Percentiles rank a stretch among this genome's conserved stretches.
Conservation (phyloP, 2,797 vertebrate genomes). For the Gymnothorax javanicus region DNA sequence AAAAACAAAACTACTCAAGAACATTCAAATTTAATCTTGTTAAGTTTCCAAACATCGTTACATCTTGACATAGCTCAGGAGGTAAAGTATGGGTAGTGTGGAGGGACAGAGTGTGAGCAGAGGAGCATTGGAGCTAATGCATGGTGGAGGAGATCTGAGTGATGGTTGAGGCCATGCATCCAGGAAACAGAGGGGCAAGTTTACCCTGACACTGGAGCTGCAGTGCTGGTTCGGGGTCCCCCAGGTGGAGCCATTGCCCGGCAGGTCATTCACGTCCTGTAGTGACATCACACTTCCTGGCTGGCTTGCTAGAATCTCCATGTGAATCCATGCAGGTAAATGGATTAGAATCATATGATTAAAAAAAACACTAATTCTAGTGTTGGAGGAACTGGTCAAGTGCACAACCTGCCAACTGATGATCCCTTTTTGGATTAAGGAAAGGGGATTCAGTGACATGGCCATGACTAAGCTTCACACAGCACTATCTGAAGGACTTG, state of each 20-base stretch:
- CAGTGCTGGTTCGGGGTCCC: constrained; percentile 67
- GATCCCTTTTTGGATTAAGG: not conserved
- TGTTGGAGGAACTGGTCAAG: not conserved
- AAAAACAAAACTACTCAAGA: not conserved
- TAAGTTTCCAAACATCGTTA: not conserved
- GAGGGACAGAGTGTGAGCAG: constrained; percentile 27
- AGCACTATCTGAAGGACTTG: not conserved
- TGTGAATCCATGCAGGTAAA: constrained; percentile 62
- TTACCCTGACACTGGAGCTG: constrained; percentile 74
- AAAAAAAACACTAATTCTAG: not conserved
- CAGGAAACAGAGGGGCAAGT: constrained; percentile 40
- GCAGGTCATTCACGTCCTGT: constrained; percentile 65
- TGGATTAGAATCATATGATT: constrained; percentile 36
- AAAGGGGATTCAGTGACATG: not conserved
- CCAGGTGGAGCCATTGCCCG: constrained; percentile 64
- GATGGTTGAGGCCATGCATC: not conserved
- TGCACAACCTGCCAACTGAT: not conserved
- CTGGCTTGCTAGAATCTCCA: constrained; percentile 67
- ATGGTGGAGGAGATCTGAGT: constrained; percentile 38
- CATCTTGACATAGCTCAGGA: not conserved
- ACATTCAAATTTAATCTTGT: not conserved
- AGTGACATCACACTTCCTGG: constrained; percentile 71
- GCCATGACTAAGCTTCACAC: not conserved
- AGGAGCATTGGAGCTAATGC: not conserved
- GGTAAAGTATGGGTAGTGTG: not conserved